Evolutionary conservation across 2,888 invertebrate species (phyloP).

Genomic region (Lasioglossum marginatum): DNA sequence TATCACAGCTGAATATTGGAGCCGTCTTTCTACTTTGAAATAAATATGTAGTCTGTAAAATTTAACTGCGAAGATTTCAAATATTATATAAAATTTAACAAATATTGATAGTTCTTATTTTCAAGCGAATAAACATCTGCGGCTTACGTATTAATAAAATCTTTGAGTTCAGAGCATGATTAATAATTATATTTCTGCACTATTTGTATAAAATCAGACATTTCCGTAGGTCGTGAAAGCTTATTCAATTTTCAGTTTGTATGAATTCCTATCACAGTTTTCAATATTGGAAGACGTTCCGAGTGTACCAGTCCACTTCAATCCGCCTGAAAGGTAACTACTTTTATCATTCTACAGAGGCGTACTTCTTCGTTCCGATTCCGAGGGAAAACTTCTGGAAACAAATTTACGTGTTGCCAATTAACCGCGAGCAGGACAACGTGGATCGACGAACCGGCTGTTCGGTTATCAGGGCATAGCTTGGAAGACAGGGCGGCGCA

Average conservation of each 20-base stretch:
- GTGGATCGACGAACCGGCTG: background rate
- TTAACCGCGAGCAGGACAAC: conserved; percentile 5
- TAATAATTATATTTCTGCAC: background rate
- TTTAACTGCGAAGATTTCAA: too few relatives aligned
- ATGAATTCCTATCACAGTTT: background rate
- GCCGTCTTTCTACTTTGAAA: too few relatives aligned
- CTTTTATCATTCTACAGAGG: background rate
- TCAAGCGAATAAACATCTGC: background rate
- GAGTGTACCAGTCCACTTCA: background rate
- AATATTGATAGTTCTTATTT: too few relatives aligned
- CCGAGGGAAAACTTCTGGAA: background rate
- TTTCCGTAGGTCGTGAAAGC: background rate
- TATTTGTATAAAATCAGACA: background rate
- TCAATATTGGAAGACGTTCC: background rate
- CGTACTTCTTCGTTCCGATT: background rate
- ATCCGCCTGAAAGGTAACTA: background rate
- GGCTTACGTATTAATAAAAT: background rate
- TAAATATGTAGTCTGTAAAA: too few relatives aligned
- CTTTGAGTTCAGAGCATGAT: background rate
- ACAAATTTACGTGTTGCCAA: conserved; percentile 10
- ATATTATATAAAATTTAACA: too few relatives aligned
- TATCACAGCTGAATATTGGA: too few relatives aligned
- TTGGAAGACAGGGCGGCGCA: conserved; percentile 13
- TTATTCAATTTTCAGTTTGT: background rate
- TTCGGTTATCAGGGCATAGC: conserved; percentile 23